A percentile compares a stretch with the other conserved stretches of the same genome.
Conservation (phyloP, 2,888 invertebrate species). For the Pristionchus exspectatus region DNA sequence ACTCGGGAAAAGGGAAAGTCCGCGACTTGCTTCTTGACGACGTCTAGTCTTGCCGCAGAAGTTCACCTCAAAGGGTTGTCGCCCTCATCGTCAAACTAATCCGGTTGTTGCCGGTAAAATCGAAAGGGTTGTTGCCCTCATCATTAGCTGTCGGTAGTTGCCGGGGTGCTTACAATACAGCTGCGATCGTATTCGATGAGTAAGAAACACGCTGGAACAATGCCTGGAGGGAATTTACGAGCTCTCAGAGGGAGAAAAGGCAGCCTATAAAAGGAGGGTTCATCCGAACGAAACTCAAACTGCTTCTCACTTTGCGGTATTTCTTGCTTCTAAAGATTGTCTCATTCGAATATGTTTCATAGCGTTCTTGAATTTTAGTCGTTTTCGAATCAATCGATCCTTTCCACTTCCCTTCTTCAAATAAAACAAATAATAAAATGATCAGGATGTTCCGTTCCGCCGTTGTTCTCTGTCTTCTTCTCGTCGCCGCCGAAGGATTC, state of each 20-base stretch:
- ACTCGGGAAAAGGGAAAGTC: too few relatives aligned
- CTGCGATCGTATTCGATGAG: neutral
- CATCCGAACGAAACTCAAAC: neutral
- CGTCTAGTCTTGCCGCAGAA: too few relatives aligned
- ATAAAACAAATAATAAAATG: neutral
- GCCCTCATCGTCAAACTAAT: too few relatives aligned
- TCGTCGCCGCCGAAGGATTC: neutral
- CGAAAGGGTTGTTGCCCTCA: too few relatives aligned
- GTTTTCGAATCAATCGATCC: neutral
- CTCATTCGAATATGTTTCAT: neutral
- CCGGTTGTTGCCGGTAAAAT: too few relatives aligned
- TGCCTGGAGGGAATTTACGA: neutral
- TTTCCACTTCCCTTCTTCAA: too few relatives aligned
- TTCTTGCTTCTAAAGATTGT: neutral
- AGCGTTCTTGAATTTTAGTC: neutral
- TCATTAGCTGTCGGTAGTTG: too few relatives aligned
- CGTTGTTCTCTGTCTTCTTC: neutral
- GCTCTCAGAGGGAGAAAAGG: neutral
- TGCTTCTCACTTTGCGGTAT: neutral
- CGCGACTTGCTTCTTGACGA: too few relatives aligned
- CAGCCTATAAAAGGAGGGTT: neutral
- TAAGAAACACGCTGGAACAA: neutral
- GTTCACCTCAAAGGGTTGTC: too few relatives aligned
- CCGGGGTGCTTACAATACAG: too few relatives aligned
- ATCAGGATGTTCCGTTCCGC: conserved; percentile 4